These are phyloP conservation scores for Drosophila insularis DNA, from an alignment of 1,140 invertebrate genomes.

Conservation along the genomic window DNA sequence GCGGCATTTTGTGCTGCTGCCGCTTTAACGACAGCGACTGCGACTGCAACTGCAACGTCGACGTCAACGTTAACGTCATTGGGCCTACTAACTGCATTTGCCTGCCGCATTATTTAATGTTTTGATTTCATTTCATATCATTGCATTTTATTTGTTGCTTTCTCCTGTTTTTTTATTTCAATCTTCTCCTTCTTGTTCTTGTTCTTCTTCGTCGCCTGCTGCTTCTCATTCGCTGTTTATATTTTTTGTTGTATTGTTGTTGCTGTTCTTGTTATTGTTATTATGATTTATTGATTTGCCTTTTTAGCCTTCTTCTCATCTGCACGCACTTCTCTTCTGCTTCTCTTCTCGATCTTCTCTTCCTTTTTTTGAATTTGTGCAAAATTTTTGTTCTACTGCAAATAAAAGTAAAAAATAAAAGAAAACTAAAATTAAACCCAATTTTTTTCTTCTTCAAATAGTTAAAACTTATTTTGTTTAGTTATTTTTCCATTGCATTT, in stretches of 20 bases:
- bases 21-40: slow-evolving; percentile 37
- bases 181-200: slow-evolving; percentile 19
- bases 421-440: slow-evolving; percentile 34
- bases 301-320: slow-evolving; percentile 20
- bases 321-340: slow-evolving; percentile 12
- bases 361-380: slow-evolving; percentile 53
- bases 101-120: slow-evolving; percentile 20
- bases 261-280: slow-evolving; percentile 45
- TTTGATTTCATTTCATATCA: slow-evolving; percentile 25
- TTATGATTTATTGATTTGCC: slow-evolving; percentile 42
- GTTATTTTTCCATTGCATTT: background rate
- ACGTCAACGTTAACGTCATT: slow-evolving; percentile 34
- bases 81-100: slow-evolving; percentile 19
- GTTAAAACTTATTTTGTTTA: background rate
- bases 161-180: background rate
- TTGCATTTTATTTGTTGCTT: background rate
- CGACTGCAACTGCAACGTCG: slow-evolving; percentile 26
- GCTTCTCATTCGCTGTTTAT: slow-evolving; percentile 1
- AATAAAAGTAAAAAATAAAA: slow-evolving; percentile 5
- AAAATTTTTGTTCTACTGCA: slow-evolving; percentile 47
- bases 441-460: background rate
- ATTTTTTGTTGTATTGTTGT: slow-evolving; percentile 20
- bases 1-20: slow-evolving; percentile 51
- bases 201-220: background rate
- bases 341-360: slow-evolving; percentile 2